Evolutionary conservation across 2,888 invertebrate genomes (phyloP), one percentile per base, ranked within the genome.

Genomic region (Sphaerolaimus hirsutus): DNA sequence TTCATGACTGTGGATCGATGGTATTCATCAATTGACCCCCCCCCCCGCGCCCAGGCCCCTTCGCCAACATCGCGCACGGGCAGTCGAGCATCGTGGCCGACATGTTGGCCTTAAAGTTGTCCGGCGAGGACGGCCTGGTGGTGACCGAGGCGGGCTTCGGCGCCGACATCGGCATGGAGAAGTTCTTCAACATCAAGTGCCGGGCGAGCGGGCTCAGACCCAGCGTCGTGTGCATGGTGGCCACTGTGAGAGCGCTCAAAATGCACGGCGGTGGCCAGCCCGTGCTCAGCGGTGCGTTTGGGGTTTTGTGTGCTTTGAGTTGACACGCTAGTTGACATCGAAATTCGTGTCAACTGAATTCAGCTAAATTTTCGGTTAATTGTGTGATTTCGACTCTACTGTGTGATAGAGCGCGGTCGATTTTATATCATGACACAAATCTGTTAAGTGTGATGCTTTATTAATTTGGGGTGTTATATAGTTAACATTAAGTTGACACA

Each of bases 11-110:
- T n/a, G n/a, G n/a, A n/a, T n/a, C n/a, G n/a, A n/a, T n/a, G n/a
- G n/a, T n/a, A 32, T 17, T 32, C 32, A 32, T 17, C 17, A 10
- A 32, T 17, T 46, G 4, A 7, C 5, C n/a, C 19, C 19, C 22
- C 29, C 29, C 46, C 21, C 2, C 21, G 1, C 24, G 12, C 43
- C 26, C 41, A 45, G 53, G 93, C 1, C 97, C 97, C 1, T 97
- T 97, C 70, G 97, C 93, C 42, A 97, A 97, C 68, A 93, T 97
- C 62, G 93, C 93, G 0, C 93, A 93, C 68, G 93, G 97, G 36
- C 87, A 89, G 66, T 87, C 86, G 1, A 93, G 91, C 25, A 81
- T 91, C 54, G 69, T 97, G 36, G 91, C 91, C 1, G 93, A 93
- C 68, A 77, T 79, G 60, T 76, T 91, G 52, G 93, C 81, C 10